These are phyloP conservation scores for Chrysemys picta DNA, from an alignment of 2,113 vertebrate species.

Conservation along the genomic window DNA sequence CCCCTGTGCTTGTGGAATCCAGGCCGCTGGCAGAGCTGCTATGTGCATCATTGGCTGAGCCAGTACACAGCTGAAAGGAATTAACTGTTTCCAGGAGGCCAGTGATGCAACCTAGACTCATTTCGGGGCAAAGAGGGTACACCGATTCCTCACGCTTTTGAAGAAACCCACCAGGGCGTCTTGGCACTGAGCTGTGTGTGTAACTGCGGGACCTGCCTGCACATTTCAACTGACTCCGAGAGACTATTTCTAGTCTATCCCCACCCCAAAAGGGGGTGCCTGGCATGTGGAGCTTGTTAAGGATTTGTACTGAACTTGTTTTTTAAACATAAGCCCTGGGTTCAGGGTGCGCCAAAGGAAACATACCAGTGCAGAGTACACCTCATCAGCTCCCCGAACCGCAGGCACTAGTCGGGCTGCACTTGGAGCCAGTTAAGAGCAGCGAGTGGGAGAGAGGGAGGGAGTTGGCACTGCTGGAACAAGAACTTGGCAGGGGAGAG, in stretches of 20 bases:
- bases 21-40: background rate
- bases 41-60: background rate
- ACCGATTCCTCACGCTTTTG: background rate
- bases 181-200: fast-evolving
- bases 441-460: background rate
- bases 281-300: background rate
- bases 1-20: background rate
- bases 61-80: background rate
- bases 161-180: fast-evolving
- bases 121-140: background rate
- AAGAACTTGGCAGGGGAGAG: background rate
- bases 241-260: background rate
- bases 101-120: background rate
- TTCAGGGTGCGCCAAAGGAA: background rate
- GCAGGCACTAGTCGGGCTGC: background rate
- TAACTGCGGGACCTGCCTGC: fast-evolving
- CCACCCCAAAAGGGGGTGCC: background rate
- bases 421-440: background rate
- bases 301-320: background rate
- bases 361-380: background rate
- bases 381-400: background rate
- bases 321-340: background rate
- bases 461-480: background rate
- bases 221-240: fast-evolving
- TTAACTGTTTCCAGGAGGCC: background rate